These are phyloP conservation scores for Sapayoa aenigma DNA, from an alignment of 2,113 vertebrate species.

Conservation along the genomic window DNA sequence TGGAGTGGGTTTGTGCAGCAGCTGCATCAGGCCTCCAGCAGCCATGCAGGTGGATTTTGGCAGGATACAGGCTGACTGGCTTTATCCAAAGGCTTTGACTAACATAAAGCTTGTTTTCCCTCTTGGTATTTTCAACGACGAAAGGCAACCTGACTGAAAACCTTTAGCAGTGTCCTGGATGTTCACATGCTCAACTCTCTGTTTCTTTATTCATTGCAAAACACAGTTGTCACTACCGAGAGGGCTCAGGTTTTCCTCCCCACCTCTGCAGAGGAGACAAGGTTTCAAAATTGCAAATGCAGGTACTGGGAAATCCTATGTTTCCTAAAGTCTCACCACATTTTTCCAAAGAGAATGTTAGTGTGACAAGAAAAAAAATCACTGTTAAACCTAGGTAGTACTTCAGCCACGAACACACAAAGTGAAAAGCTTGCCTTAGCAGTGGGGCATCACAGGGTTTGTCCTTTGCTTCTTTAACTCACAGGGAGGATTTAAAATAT, in stretches of 20 bases:
- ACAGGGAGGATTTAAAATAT: not conserved
- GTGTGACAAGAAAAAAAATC: not conserved
- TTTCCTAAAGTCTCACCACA: not conserved
- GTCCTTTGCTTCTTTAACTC: not conserved
- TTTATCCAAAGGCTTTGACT: not conserved
- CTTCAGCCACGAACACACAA: not conserved
- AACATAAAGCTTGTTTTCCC: not conserved
- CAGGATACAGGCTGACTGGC: not conserved
- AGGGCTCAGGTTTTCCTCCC: not conserved
- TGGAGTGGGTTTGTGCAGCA: rapidly evolving
- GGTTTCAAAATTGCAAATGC: not conserved
- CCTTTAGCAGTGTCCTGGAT: not conserved
- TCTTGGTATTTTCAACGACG: not conserved
- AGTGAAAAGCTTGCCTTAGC: not conserved
- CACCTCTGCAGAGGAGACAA: not conserved
- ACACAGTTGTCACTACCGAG: not conserved
- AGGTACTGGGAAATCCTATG: not conserved
- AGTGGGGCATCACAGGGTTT: not conserved
- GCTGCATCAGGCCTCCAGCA: not conserved
- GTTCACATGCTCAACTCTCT: not conserved
- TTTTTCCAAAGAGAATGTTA: not conserved
- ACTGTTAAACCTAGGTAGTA: not conserved
- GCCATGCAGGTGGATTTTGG: rapidly evolving
- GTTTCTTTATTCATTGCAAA: not conserved
- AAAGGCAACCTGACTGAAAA: not conserved